phyloP scores from a whole-genome alignment of 2,888 invertebrate species.

The Trachelus stipa region DNA sequence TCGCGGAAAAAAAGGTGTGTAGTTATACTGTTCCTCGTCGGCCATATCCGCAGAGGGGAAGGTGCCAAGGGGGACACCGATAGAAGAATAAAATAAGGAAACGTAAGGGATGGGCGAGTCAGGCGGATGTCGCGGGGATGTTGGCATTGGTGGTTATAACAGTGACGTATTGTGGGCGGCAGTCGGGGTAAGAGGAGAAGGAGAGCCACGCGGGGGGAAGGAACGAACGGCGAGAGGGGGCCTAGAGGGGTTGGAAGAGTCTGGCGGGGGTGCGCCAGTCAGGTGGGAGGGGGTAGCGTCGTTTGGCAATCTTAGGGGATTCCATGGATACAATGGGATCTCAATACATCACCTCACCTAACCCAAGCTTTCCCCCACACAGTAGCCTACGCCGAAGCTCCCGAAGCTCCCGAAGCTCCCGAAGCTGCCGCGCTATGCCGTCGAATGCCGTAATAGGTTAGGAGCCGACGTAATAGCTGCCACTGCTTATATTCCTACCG shows the following conservation, averaged over 20 bases:
- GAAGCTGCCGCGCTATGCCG: conserved; percentile 23
- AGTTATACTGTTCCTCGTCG: conserved; percentile 30
- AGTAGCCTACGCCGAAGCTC: conserved; percentile 16
- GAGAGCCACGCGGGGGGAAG: too few relatives aligned
- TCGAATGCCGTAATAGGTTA: conserved; percentile 64
- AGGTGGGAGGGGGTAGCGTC: conserved; percentile 36
- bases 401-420: conserved; percentile 19
- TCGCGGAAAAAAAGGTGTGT: conserved; percentile 29
- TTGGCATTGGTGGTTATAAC: conserved; percentile 34
- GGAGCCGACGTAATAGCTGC: conserved; percentile 63
- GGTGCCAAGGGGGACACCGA: conserved; percentile 25
- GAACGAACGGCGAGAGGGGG: too few relatives aligned
- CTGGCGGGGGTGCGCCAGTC: background rate
- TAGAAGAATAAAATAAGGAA: conserved; percentile 11
- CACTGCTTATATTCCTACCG: conserved; percentile 50
- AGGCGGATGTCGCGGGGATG: conserved; percentile 16
- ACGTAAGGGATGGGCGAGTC: conserved; percentile 12
- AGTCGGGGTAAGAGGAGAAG: conserved; percentile 31
- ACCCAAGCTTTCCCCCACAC: conserved; percentile 34
- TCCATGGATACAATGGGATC: conserved; percentile 67
- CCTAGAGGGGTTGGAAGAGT: background rate
- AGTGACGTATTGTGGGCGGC: conserved; percentile 59
- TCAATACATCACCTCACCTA: conserved; percentile 67
- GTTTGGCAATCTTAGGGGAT: conserved; percentile 67
- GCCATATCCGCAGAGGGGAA: conserved; percentile 21